Conservation (phyloP, 2,113 vertebrate genomes). For the Amblyornis subalaris region DNA sequence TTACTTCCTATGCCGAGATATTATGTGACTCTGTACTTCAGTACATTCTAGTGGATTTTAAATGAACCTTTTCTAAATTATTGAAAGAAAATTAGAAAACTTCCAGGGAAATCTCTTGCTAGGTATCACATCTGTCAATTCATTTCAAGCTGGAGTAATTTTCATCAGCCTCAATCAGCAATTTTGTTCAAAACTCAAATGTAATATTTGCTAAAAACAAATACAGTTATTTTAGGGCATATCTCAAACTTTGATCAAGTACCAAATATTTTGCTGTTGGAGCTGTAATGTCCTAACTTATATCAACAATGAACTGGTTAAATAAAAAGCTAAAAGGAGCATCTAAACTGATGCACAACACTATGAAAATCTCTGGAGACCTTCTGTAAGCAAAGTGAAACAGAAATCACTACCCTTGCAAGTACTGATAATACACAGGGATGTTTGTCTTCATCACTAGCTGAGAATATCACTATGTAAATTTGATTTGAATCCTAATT, state of each 20-base stretch:
- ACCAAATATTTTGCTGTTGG: conserved; percentile 25
- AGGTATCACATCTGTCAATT: conserved; percentile 15
- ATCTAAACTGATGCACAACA: not conserved
- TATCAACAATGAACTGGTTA: conserved; percentile 1
- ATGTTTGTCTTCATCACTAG: conserved; percentile 55
- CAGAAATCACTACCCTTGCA: conserved; percentile 16
- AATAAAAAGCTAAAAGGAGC: not conserved
- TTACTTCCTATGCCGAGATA: not conserved
- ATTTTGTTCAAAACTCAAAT: conserved; percentile 49
- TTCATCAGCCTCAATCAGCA: conserved; percentile 11
- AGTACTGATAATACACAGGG: not conserved
- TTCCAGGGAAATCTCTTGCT: conserved; percentile 45
- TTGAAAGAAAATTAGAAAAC: conserved; percentile 26
- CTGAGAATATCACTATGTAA: conserved; percentile 49
- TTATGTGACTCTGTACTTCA: not conserved
- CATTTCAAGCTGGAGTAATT: conserved; percentile 8
- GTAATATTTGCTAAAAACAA: conserved; percentile 56
- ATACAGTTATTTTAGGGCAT: conserved; percentile 28
- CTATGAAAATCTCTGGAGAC: conserved; percentile 7
- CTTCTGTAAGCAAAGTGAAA: conserved; percentile 26
- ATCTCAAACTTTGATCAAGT: conserved; percentile 10
- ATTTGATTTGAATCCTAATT: conserved; percentile 63
- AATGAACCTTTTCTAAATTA: conserved; percentile 42
- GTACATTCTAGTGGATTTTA: conserved; percentile 31
- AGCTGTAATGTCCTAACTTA: conserved; percentile 16